Evolutionary conservation across 2,797 vertebrate genomes (phyloP).

Genomic region (Enteromius viviparus): DNA sequence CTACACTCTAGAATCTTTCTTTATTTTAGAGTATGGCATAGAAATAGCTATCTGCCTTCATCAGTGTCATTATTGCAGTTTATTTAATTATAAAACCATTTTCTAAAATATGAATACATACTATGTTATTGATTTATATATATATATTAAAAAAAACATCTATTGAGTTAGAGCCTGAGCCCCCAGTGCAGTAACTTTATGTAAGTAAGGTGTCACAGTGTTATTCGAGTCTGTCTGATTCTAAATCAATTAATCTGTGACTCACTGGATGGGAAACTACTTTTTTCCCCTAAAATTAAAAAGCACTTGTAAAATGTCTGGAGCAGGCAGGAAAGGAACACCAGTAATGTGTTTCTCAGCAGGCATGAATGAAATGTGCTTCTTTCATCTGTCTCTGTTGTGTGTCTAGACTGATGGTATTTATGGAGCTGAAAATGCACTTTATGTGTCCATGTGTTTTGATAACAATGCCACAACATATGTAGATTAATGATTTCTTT

Average conservation of each 20-base stretch:
- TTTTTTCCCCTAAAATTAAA: conserved; percentile 21
- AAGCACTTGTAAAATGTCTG: conserved; percentile 51
- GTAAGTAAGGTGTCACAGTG: conserved; percentile 10
- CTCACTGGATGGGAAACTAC: conserved; percentile 29
- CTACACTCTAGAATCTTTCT: background rate
- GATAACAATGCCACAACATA: conserved; percentile 16
- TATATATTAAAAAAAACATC: background rate
- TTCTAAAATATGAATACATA: background rate
- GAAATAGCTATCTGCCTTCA: background rate
- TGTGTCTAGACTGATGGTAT: conserved; percentile 45
- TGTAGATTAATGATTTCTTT: background rate
- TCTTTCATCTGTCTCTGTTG: conserved; percentile 35
- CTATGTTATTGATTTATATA: background rate
- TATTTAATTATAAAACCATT: background rate
- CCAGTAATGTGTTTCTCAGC: conserved; percentile 45
- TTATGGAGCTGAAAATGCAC: conserved; percentile 20
- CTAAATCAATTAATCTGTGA: conserved; percentile 40
- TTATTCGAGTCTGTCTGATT: conserved; percentile 35
- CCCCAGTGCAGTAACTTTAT: background rate
- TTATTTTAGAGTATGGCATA: background rate
- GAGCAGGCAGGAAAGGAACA: conserved; percentile 31
- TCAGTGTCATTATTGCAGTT: background rate
- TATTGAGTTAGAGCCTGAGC: background rate
- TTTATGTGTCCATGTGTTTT: conserved; percentile 22
- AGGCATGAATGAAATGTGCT: conserved; percentile 49